Conservation (phyloP, 1,140 invertebrate genomes). For the Conus ventricosus region DNA sequence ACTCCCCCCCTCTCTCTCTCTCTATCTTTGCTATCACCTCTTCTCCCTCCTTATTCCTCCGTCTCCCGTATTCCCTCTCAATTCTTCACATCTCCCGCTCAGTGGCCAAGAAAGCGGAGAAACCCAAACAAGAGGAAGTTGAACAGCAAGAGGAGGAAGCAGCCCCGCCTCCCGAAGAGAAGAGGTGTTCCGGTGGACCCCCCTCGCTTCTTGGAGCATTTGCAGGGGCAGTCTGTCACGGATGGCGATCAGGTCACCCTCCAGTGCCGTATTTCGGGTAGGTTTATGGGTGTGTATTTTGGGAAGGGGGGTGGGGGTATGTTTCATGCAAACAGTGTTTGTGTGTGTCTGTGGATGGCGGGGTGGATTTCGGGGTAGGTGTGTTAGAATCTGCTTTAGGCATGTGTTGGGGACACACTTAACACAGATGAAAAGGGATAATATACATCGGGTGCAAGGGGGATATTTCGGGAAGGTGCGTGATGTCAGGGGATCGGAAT, state of each 20-base stretch:
- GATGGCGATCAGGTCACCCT: conserved; percentile 91
- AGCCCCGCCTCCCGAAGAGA: conserved; percentile 20
- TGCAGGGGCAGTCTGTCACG: conserved; percentile 80
- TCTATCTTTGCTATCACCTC: too few relatives aligned
- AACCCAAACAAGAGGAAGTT: neutral
- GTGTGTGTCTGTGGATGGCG: neutral
- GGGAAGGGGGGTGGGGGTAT: neutral
- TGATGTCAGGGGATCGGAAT: neutral
- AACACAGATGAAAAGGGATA: too few relatives aligned
- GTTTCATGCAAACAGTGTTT: neutral
- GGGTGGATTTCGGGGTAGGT: too few relatives aligned
- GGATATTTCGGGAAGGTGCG: too few relatives aligned
- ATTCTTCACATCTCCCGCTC: neutral
- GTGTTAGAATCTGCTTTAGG: too few relatives aligned
- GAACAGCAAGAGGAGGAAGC: conserved; percentile 20
- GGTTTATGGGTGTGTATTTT: conserved; percentile 5
- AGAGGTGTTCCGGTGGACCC: conserved; percentile 38
- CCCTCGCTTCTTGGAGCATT: conserved; percentile 59
- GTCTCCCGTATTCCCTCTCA: neutral
- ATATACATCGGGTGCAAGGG: too few relatives aligned
- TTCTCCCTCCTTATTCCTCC: neutral
- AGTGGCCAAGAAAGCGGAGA: conserved; percentile 33
- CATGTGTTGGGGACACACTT: too few relatives aligned
- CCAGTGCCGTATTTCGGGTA: conserved; percentile 88
- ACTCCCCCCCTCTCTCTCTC: too few relatives aligned